These are phyloP conservation scores for Scytalopus superciliaris DNA, from an alignment of 2,113 vertebrate species.

Conservation along the genomic window DNA sequence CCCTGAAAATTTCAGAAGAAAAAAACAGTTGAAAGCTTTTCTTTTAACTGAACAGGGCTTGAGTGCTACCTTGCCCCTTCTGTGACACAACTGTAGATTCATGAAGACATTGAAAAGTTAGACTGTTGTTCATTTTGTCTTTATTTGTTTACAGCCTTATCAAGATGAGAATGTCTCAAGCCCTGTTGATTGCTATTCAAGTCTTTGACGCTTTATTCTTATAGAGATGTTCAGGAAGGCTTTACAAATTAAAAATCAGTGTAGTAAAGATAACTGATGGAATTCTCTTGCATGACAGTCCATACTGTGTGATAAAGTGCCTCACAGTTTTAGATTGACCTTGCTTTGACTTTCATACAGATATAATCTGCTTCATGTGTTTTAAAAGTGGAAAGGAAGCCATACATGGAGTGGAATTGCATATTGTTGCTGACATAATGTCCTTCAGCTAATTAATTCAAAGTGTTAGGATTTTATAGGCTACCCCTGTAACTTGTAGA, in stretches of 20 bases:
- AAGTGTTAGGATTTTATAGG: background rate
- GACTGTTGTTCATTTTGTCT: background rate
- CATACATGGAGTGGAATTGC: background rate
- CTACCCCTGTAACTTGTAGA: background rate
- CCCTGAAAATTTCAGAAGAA: background rate
- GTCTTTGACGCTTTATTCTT: background rate
- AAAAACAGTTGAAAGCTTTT: background rate
- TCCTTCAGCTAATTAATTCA: conserved; percentile 24
- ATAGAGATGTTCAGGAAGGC: background rate
- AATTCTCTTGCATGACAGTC: background rate
- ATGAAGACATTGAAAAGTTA: background rate
- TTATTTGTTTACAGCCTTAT: background rate
- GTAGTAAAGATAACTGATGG: background rate
- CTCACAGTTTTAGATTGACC: conserved; percentile 14
- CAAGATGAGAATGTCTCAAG: background rate
- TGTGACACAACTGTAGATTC: background rate
- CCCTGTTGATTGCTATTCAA: background rate
- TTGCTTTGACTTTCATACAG: conserved; percentile 38
- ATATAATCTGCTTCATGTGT: conserved; percentile 20
- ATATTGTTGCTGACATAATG: background rate
- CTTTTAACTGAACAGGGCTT: background rate
- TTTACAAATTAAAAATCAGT: background rate
- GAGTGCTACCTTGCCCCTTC: background rate
- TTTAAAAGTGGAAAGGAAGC: background rate
- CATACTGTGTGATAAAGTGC: background rate